A percentile compares a stretch with the other conserved stretches of the same genome.
Conservation (phyloP, 2,797 vertebrate genomes). For the Poecilia velifera region DNA sequence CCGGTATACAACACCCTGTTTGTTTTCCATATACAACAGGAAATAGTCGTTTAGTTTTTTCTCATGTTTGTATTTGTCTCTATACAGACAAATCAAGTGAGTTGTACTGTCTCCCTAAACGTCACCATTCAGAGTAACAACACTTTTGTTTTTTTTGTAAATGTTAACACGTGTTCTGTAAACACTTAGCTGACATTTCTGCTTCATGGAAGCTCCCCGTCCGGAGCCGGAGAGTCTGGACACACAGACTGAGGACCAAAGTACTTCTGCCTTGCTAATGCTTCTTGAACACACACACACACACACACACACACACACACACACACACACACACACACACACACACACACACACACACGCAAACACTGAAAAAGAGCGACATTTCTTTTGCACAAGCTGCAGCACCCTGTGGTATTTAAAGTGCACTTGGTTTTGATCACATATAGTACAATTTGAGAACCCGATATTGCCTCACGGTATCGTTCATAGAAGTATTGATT, state of each 20-base stretch:
- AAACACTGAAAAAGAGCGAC: conserved; percentile 21
- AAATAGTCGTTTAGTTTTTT: background rate
- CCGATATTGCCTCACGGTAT: conserved; percentile 67
- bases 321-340: background rate
- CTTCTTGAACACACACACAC: conserved; percentile 28
- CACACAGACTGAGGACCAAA: conserved; percentile 65
- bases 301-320: background rate
- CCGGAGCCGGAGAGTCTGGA: conserved; percentile 81
- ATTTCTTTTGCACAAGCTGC: conserved; percentile 56
- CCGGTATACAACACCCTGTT: background rate
- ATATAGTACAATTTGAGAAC: conserved; percentile 65
- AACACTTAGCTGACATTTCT: conserved; percentile 78
- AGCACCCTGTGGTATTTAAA: conserved; percentile 56
- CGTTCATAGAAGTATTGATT: conserved; percentile 80
- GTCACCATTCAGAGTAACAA: conserved; percentile 17
- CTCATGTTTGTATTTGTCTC: background rate
- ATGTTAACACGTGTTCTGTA: conserved; percentile 50
- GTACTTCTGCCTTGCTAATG: conserved; percentile 46
- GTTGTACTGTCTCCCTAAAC: background rate
- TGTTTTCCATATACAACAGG: background rate
- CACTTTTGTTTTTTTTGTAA: conserved; percentile 6
- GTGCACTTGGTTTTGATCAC: conserved; percentile 73
- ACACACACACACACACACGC: too few species aligned
- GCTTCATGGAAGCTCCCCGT: conserved; percentile 56
- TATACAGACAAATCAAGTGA: background rate